Evolutionary conservation across 2,888 invertebrate genomes (phyloP), one percentile per base, ranked within the genome.

Genomic region (Mimas tiliae): DNA sequence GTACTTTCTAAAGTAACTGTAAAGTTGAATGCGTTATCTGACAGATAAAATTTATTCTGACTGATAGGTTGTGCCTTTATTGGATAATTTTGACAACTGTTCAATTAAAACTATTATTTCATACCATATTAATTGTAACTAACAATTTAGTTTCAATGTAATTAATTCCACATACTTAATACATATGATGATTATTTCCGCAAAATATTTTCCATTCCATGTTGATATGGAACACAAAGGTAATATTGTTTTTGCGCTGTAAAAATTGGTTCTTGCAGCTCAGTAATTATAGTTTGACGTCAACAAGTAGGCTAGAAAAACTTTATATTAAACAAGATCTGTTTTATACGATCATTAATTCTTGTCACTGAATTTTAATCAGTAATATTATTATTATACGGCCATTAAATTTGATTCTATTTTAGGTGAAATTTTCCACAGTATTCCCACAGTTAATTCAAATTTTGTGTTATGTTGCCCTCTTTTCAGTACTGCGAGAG

Each of bases 401-500:
- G 55, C 38, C 16, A 55, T 55, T 38, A 55, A 38, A 55, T 38
- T 55, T 38, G 16, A 19, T 55, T 16, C 16, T 27, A 4, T 27
- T 42, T 11, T 11, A 38, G 38, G 1, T 19, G 58, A 42, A 12
- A 55, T 58, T 55, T 55, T 21, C 16, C 42, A 53, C 9, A 58
- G 12, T 58, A 14, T 58, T 58, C 42, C 58, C 38, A 58, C 58
- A 58, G 42, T 42, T 38, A 58, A 58, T 58, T 42, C 42, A 38
- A 58, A 42, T 58, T 38, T 42, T 58, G 55, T 9, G 6, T 42
- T n/a, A 11, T 42, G 6, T 38, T 42, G 58, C 19, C 58, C 58
- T 58, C 58, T 42, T 42, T 38, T 19, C 11, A 19, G 16, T 16
- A 19, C 9, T 19, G 11, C 19, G 50, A 50, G 19, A 50, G 0